Base-by-base conservation (phyloP, 2,888 invertebrate genomes). In the Muschampia plurimacula region DNA sequence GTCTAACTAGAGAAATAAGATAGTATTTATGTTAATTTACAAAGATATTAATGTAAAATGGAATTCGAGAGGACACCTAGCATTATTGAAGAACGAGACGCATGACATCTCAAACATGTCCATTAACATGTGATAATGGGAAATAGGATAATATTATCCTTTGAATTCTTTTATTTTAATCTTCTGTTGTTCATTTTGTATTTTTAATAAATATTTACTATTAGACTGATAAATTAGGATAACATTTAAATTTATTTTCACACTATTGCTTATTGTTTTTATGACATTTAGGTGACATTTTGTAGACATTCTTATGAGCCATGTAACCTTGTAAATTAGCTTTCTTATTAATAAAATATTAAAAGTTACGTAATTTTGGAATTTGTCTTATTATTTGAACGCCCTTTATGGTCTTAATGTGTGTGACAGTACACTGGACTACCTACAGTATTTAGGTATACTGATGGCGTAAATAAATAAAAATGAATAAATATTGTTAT, bases 201-300 rank as follows among this genome's bases (percentile, higher is more conserved):
- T 57, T 57, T 57, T 57, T 22, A 57, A 10, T 28, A 57, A 28
- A 22, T 9, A 28, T 57, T 12, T 55, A 22, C 9, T 55, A 22
- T 55, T 55, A 55, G 55, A 55, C 55, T 55, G 55, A 55, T 55
- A 55, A 55, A 55, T 55, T 55, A 55, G 55, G 55, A 15, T 10
- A 22, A 10, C 55, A 57, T 57, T 22, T 28, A 57, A 57, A 57
- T 57, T 57, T 57, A 57, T 28, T 28, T 10, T 57, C 6, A 57
- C 2, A 57, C 55, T 57, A 28, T 57, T 57, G 22, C 55, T 22
- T 52, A 52, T 52, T 57, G 10, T 57, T 15, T 28, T 28, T 57
- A 57, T 55, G 4, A n/a, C 6, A 22, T 57, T 57, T 57, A 28
- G 28, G 55, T 57, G 55, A 57, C 55, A 28, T 57, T 55, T 57